phyloP scores from a whole-genome alignment of 2,888 invertebrate genomes.

The Kryphioiulus occultus region DNA sequence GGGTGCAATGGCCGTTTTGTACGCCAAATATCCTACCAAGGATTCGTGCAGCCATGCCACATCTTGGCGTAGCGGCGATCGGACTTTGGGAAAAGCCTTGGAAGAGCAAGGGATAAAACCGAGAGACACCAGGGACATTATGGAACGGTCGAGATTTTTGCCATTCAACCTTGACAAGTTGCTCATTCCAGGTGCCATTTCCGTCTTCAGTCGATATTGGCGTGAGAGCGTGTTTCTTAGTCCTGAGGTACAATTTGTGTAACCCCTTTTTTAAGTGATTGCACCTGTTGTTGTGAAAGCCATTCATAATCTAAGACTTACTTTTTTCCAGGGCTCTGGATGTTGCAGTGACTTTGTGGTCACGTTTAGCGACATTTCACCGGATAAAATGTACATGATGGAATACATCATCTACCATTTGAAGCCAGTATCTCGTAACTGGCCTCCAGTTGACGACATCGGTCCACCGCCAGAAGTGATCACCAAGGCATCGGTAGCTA shows the following conservation, averaged over 20 bases:
- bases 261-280: too few relatives aligned
- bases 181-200: slow-evolving; percentile 57
- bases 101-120: slow-evolving; percentile 55
- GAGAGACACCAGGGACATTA: slow-evolving; percentile 56
- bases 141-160: slow-evolving; percentile 57
- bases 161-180: slow-evolving; percentile 57
- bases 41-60: slow-evolving; percentile 49
- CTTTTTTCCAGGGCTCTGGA: slow-evolving; percentile 55
- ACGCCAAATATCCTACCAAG: slow-evolving; percentile 43
- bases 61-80: slow-evolving; percentile 55
- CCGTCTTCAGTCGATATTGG: slow-evolving; percentile 57
- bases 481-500: neutral
- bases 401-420: slow-evolving; percentile 54
- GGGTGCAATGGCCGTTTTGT: slow-evolving; percentile 54
- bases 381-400: slow-evolving; percentile 54
- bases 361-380: slow-evolving; percentile 56
- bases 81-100: slow-evolving; percentile 56
- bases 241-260: slow-evolving; percentile 54
- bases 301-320: neutral
- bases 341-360: slow-evolving; percentile 57
- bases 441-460: slow-evolving; percentile 17
- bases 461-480: neutral
- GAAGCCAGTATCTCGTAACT: slow-evolving; percentile 50
- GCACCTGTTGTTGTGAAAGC: too few relatives aligned
- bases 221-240: slow-evolving; percentile 56